Base-by-base conservation (phyloP, 2,888 invertebrate species). In the Chrysolina oricalcia region DNA sequence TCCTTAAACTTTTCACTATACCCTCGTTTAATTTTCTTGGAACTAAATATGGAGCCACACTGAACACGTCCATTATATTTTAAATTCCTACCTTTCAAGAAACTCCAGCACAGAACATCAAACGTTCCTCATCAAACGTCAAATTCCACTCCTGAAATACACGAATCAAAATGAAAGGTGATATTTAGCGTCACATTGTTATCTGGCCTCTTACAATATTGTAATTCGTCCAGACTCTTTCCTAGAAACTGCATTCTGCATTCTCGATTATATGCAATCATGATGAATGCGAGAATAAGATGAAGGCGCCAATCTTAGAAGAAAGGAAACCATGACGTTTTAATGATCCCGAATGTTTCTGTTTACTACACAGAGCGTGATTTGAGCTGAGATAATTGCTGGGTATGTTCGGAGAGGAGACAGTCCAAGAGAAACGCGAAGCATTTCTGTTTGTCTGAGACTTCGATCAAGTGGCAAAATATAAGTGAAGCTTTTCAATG, bases 231-330 rank as follows among this genome's bases (percentile, higher is more conserved):
- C 1, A 43, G 17, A 11, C 4, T 6, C 21, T 65, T 65, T 65
- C 23, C 21, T 17, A 65, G 43, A 21, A 65, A 9, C 43, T 46
- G 48, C 67, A 35, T 48, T 64, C 43, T 46, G 48, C 67, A 35
- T 48, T 64, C 64, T 65, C 41, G 23, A 40, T 71, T 46, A 64
- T 40, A 50, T 59, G 13, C 59, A 66, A 53, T 72, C 66, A 65
- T 15, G 11, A 66, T 53, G 43, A 43, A 43, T 43, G 43, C 43
- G 43, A 15, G 43, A 11, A 43, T 43, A 43, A 43, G 43, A 43
- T 43, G 13, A 43, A 43, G 43, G 15, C 13, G 43, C 35, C 3
- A 43, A 43, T 15, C 43, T 43, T 43, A 15, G 43, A 43, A 2
- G 15, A 15, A 5, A 43, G 43, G 15, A 35, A 35, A 0, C 8